Conservation (phyloP, 2,888 invertebrate genomes). For the Drosophila ustulata region DNA sequence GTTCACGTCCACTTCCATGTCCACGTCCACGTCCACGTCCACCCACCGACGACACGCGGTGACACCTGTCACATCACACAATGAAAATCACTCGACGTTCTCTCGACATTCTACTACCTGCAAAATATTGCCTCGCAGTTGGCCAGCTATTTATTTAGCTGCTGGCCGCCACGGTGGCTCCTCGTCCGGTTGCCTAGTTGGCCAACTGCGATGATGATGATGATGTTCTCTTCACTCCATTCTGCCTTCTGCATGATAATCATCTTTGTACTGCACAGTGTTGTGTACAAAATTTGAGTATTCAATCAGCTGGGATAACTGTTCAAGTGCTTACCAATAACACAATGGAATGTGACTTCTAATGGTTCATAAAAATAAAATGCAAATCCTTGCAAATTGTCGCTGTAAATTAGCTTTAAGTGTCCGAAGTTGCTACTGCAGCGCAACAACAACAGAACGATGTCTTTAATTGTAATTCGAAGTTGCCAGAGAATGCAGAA, state of each 20-base stretch:
- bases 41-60: slow-evolving; percentile 68
- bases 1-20: slow-evolving; percentile 21
- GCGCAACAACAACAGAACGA: neutral
- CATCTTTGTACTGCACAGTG: neutral
- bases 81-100: slow-evolving; percentile 76
- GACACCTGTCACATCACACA: slow-evolving; percentile 81
- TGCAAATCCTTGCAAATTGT: neutral
- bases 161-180: slow-evolving; percentile 34
- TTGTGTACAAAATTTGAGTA: slow-evolving; percentile 51
- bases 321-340: slow-evolving; percentile 26
- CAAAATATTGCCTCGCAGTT: slow-evolving; percentile 60
- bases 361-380: slow-evolving; percentile 40
- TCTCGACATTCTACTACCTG: slow-evolving; percentile 20
- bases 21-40: slow-evolving; percentile 46
- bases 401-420: slow-evolving; percentile 1
- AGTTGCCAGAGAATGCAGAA: neutral
- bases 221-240: neutral
- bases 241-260: neutral
- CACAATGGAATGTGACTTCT: slow-evolving; percentile 2
- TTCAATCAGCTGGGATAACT: slow-evolving; percentile 58
- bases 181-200: slow-evolving; percentile 11
- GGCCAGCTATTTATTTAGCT: slow-evolving; percentile 70
- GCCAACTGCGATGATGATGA: slow-evolving; percentile 24
- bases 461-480: slow-evolving; percentile 3
- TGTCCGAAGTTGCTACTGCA: neutral